Base-by-base conservation (phyloP, 2,888 invertebrate genomes). In the Microdon myrmicae region DNA sequence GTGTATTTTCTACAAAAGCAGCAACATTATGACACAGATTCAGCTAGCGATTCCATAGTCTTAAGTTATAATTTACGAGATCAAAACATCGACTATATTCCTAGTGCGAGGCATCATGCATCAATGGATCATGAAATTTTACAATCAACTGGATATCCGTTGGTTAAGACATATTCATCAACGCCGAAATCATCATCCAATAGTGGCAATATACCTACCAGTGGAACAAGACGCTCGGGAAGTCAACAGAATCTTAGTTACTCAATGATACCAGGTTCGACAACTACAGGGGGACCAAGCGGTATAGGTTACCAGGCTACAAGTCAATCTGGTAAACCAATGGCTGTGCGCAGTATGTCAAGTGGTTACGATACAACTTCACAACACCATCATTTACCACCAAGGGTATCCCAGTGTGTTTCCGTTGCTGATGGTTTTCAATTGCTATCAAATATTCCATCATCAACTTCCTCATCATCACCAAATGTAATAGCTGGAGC, bases 311-410 rank as follows among this genome's bases (percentile, higher is more conserved):
- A 38, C 7, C n/a, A 41, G 6, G 9, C 26, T 22, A 37, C 37
- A 16, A 43, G 47, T 38, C 58, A 53, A 28, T 49, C 51, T n/a
- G 53, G 53, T 34, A 72, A 72, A 41, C 71, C 70, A 34, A 60
- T 71, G 39, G 71, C 71, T 29, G 70, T 71, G 35, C 58, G 71
- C 16, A 72, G 72, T 53, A 72, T 72, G 67, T 71, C 71, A n/a
- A 69, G 70, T 23, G 70, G 71, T 4, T 68, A 69, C 28, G 70
- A 71, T 25, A 22, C 51, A 16, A 49, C 67, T 14, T 37, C 38
- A 28, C 35, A 35, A 39, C 5, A 6, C 4, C 9, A 10, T n/a
- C 43, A 53, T 16, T 19, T 53, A 25, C 28, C 31, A 9, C 28
- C 49, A 39, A 56, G 56, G 34, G 22, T 37, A 28, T 17, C 45